Evolutionary conservation across 2,113 vertebrate genomes (phyloP).

Genomic region (Myrmecophaga tridactyla): DNA sequence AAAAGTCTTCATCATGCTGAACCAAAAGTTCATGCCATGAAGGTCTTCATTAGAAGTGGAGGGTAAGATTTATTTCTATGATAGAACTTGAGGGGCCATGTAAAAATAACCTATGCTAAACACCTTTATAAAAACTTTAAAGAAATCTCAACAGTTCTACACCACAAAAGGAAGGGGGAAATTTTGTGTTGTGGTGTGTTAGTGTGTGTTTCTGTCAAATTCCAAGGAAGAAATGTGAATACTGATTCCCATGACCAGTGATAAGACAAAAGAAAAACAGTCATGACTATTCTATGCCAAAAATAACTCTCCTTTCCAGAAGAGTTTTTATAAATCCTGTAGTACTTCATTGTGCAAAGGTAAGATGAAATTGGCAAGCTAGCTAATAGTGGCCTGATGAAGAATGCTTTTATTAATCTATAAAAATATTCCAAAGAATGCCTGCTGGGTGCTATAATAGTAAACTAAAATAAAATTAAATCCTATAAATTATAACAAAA

Average conservation of each 20-base stretch:
- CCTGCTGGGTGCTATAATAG: not conserved
- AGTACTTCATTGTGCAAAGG: not conserved
- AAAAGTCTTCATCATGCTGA: not conserved
- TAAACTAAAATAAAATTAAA: slow-evolving; percentile 38
- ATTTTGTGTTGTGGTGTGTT: not conserved
- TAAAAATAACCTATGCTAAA: not conserved
- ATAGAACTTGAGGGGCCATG: not conserved
- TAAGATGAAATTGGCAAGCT: slow-evolving; percentile 12
- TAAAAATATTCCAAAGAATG: slow-evolving; percentile 7
- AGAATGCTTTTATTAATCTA: slow-evolving; percentile 42
- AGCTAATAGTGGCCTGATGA: slow-evolving; percentile 42
- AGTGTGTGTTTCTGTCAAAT: not conserved
- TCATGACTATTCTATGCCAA: not conserved
- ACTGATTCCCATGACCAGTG: not conserved
- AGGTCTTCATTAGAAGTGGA: not conserved
- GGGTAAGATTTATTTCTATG: not conserved
- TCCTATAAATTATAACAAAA: slow-evolving; percentile 22
- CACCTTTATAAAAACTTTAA: not conserved
- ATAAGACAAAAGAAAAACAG: not conserved
- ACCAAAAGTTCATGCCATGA: not conserved
- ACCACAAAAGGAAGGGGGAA: not conserved
- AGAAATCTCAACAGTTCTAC: not conserved
- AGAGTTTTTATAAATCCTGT: not conserved
- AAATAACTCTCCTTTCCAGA: not conserved
- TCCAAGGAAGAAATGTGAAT: not conserved